Base-by-base conservation (phyloP, 2,888 invertebrate genomes). In the Hyppa rectilinea region DNA sequence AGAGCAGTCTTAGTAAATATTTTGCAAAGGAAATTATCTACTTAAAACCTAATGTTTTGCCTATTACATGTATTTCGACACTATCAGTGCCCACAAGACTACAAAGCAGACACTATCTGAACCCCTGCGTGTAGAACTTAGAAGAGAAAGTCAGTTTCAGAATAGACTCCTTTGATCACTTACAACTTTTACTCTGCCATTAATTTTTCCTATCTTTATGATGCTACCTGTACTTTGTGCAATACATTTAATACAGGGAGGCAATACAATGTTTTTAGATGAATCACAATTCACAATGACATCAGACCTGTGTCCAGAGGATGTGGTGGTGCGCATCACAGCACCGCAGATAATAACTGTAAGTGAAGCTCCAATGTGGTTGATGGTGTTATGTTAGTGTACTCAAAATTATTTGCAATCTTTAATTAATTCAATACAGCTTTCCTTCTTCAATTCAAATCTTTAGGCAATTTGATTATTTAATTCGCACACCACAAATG, bases 261-360 rank as follows among this genome's bases (percentile, higher is more conserved):
- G 3, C 45, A 31, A 31, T 45, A n/a, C n/a, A 59, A 59, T 65
- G 26, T 29, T 65, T 47, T 3, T 81, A 88, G 88, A 83, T 87
- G 82, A 80, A 50, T 59, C 60, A 88, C 78, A 70, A 93, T 93
- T 59, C 60, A 88, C 78, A 70, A 93, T 93, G 93, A 90, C 89
- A 50, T 85, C 90, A 72, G 92, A 92, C 50, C 78, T 92, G 52
- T 88, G 90, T 68, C 77, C 87, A 43, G 92, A 93, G 60, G 91
- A 93, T 87, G 89, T 92, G 60, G 89, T 91, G 63, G 89, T 92
- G 53, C 89, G 85, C 64, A 87, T 92, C 58, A 75, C 88, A 55
- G 77, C 90, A 52, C 89, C 92, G 26, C 92, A 90, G 70, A 87
- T 89, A 58, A 81, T 92, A 70, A 82, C 89, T 52, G 89, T 88